phyloP scores from a whole-genome alignment of 1,140 invertebrate genomes.

The Polypedilum vanderplanki region DNA sequence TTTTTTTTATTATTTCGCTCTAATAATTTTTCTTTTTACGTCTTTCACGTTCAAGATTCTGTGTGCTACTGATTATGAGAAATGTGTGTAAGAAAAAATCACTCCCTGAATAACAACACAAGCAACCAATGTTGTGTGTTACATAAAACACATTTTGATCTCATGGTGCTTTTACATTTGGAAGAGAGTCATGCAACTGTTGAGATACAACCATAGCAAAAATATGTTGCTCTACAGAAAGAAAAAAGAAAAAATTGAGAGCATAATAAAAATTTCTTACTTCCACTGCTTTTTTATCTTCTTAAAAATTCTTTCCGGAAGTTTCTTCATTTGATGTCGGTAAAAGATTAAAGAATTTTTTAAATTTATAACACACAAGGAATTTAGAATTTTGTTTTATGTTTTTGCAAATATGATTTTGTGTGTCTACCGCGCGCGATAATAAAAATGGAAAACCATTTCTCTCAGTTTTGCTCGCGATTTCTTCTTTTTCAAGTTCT shows the following conservation, averaged over 20 bases:
- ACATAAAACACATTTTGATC: slow-evolving; percentile 15
- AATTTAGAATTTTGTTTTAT: too few species aligned
- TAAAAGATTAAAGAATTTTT: neutral
- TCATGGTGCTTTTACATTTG: neutral
- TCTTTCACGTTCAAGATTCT: neutral
- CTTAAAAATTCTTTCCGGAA: neutral
- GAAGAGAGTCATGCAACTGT: too few species aligned
- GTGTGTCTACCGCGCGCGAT: neutral
- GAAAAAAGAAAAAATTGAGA: neutral
- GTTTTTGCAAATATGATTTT: neutral
- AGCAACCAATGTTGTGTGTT: neutral
- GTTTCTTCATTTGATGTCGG: neutral
- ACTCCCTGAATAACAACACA: neutral
- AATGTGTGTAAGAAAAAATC: neutral
- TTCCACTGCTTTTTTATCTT: too few species aligned
- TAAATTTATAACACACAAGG: neutral
- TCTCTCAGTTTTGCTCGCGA: neutral
- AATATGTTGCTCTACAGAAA: neutral
- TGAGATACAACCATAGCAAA: neutral
- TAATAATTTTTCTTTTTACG: neutral
- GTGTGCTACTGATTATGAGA: slow-evolving; percentile 20
- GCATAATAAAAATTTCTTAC: neutral
- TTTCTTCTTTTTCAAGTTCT: slow-evolving; percentile 5
- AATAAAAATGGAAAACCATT: slow-evolving; percentile 17
- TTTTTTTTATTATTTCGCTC: neutral